These are phyloP conservation scores for Nasalis larvatus DNA, from an alignment of 2,113 vertebrate genomes.

Conservation along the genomic window DNA sequence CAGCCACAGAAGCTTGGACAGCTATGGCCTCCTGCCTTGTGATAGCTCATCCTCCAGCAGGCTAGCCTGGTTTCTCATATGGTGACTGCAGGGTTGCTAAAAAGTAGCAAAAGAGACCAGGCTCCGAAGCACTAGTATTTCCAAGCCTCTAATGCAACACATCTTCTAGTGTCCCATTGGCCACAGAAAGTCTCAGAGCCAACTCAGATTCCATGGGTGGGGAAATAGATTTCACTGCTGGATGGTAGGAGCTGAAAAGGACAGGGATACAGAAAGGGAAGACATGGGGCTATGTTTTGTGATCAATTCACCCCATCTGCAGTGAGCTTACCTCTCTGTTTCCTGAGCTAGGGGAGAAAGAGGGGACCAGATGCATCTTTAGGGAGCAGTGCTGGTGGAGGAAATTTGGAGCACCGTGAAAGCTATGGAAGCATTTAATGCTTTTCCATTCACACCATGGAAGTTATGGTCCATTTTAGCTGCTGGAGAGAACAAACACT, in stretches of 20 bases:
- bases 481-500: not conserved
- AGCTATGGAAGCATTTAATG: not conserved
- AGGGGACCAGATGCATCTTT: no score
- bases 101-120: not conserved
- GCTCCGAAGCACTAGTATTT: not conserved
- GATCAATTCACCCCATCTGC: no score
- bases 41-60: not conserved
- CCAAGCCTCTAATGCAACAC: not conserved
- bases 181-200: not conserved
- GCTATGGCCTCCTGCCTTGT: rapidly evolving
- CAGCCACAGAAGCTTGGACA: not conserved
- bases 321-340: not conserved
- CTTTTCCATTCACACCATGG: not conserved
- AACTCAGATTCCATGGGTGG: not conserved
- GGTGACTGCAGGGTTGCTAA: not conserved
- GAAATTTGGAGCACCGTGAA: not conserved
- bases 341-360: no score
- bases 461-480: no score
- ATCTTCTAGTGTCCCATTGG: not conserved
- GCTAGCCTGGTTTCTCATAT: not conserved
- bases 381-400: not conserved
- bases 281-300: not conserved
- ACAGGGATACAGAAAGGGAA: not conserved
- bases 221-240: not conserved
- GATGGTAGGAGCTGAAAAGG: not conserved